Evolutionary conservation across 2,797 vertebrate species (phyloP), one percentile per base, ranked within the genome.

Genomic region (Enteromius paludinosus): DNA sequence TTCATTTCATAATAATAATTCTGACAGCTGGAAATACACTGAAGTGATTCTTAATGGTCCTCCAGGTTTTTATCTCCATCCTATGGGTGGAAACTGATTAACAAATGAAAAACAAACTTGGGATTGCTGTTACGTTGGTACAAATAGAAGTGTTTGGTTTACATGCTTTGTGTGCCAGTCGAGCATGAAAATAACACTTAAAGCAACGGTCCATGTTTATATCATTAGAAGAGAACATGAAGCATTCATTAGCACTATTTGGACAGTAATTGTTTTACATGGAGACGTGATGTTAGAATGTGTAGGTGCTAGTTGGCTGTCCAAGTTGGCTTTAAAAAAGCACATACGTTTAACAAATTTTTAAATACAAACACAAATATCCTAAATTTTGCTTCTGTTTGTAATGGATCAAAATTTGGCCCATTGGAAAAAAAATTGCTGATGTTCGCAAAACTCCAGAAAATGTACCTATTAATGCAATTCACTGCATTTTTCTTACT

Each of bases 31-130:
- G 64, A 78, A 68, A 78, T 38, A 52, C 30, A 18, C 47, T 78
- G 20, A 78, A 78, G 77, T 78, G 77, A 78, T 38, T 78, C 47
- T 54, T 54, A 68, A 78, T 54, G 33, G 47, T 68, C 64, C 49
- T 68, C 15, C 15, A 68, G 33, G 47, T 54, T 66, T 79, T 79
- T 56, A 78, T n/a, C 45, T 41, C 45, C 14, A 25, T 66, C 28
- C 62, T 35, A 78, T 68, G 33, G 62, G 45, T 5, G 5, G n/a
- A 54, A 54, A 25, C 30, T 20, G 33, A 68, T 68, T 28, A 54
- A 66, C 47, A 78, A 52, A 56, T 68, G 41, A n/a, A n/a, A n/a
- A n/a, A n/a, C n/a, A n/a, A n/a, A 41, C n/a, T 54, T 35, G 9
- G 33, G 77, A 77, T 77, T 45, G 59, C 23, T 62, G 25, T 64